phyloP scores from a whole-genome alignment of 2,888 invertebrate species.

The Nephrotoma guestfalica region DNA sequence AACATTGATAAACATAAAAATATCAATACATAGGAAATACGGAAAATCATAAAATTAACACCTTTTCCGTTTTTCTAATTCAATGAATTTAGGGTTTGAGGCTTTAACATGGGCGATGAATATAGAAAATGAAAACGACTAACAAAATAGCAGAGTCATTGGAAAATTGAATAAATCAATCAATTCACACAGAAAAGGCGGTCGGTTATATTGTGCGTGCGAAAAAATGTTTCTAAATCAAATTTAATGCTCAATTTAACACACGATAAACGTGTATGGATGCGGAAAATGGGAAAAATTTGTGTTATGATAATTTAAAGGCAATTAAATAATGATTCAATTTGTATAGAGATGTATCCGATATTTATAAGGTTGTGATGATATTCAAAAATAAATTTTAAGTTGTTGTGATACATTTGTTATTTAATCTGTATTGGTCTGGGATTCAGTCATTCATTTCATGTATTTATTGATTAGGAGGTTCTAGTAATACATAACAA shows the following conservation, averaged over 20 bases:
- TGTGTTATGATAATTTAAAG: neutral
- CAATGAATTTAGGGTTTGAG: neutral
- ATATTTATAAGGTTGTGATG: neutral
- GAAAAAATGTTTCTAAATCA: neutral
- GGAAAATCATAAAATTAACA: neutral
- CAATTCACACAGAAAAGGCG: neutral
- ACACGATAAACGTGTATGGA: neutral
- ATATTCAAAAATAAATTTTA: neutral
- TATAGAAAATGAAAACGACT: neutral
- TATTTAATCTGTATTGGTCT: neutral
- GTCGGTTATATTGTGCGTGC: neutral
- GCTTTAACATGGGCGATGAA: neutral
- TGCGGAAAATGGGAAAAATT: neutral
- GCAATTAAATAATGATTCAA: neutral
- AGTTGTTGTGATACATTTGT: neutral
- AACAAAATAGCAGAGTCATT: neutral
- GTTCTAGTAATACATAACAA: neutral
- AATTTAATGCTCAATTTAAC: neutral
- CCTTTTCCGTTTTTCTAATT: neutral
- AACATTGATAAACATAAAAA: neutral
- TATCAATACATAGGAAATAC: neutral
- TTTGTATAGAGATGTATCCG: neutral
- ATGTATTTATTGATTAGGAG: neutral
- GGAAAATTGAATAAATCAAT: neutral
- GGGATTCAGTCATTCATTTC: too few species aligned